Conservation (phyloP, 37 sponge, comb jelly and placozoan species). For the Beroe ovata region DNA sequence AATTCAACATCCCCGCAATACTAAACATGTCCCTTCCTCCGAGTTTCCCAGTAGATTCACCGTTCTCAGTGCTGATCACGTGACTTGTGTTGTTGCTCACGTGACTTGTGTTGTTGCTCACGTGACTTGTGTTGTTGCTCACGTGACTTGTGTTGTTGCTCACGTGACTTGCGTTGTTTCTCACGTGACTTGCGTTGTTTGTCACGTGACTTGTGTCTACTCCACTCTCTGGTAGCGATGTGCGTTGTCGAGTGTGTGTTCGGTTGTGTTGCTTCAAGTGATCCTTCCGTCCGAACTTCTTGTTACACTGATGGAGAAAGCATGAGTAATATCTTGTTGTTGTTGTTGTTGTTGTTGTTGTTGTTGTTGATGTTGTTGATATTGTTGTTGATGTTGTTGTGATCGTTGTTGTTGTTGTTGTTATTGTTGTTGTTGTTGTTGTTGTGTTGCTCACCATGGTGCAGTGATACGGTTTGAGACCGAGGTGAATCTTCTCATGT, state of each 20-base stretch:
- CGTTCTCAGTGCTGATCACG: too few relatives aligned
- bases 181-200: neutral
- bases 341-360: too few relatives aligned
- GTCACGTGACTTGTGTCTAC: neutral
- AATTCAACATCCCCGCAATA: too few relatives aligned
- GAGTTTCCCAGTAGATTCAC: too few relatives aligned
- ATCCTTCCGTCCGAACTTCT: conserved; percentile 67
- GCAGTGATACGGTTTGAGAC: conserved; percentile 56
- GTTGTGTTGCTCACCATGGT: too few relatives aligned
- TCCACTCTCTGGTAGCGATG: neutral
- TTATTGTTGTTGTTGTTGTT: too few relatives aligned
- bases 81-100: too few relatives aligned
- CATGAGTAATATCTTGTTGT: too few relatives aligned
- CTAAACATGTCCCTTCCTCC: too few relatives aligned
- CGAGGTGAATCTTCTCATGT: conserved; percentile 64
- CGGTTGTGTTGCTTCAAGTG: conserved; percentile 67
- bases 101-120: neutral
- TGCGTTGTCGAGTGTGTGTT: conserved; percentile 30
- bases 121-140: neutral
- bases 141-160: neutral
- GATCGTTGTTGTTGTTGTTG: too few relatives aligned
- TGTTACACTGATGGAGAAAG: conserved; percentile 20
- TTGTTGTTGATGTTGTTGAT: too few relatives aligned
- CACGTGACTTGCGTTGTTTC: neutral
- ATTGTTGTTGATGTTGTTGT: too few relatives aligned